Percentiles rank a stretch among this genome's conserved stretches.
Conservation (phyloP, 2,888 invertebrate species). For the Callimorpha dominula region DNA sequence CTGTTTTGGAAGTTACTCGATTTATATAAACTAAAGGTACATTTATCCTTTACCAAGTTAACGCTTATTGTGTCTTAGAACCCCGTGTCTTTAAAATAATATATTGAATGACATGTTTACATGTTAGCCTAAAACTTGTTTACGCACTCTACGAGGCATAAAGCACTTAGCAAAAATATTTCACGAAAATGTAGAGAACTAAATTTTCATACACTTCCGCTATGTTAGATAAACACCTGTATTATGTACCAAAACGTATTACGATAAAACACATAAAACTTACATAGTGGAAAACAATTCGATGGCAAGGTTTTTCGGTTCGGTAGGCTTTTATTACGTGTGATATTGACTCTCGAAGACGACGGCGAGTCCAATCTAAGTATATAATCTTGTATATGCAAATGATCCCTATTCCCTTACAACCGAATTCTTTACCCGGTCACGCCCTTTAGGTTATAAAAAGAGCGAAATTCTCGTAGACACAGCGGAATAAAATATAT, state of each 20-base stretch:
- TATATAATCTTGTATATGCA: constrained; percentile 81
- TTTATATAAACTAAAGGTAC: neutral
- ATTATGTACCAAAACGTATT: constrained; percentile 51
- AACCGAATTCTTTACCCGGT: constrained; percentile 75
- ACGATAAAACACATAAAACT: constrained; percentile 60
- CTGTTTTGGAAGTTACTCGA: neutral
- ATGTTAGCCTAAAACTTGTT: constrained; percentile 8
- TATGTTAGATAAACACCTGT: constrained; percentile 24
- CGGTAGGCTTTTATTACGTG: constrained; percentile 76
- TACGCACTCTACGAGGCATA: neutral
- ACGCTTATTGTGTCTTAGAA: neutral
- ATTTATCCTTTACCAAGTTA: neutral
- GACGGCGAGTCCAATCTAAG: constrained; percentile 70
- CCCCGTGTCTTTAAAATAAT: constrained; percentile 2
- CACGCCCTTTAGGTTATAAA: constrained; percentile 75
- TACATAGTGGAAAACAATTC: constrained; percentile 75
- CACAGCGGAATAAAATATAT: constrained; percentile 75
- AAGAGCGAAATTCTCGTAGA: constrained; percentile 70
- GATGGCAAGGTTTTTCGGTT: constrained; percentile 70
- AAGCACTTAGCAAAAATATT: constrained; percentile 7
- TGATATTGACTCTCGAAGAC: constrained; percentile 75
- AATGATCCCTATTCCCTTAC: constrained; percentile 76
- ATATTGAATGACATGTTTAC: constrained; percentile 19
- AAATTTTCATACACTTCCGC: constrained; percentile 5
- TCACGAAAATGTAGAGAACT: constrained; percentile 1